Evolutionary conservation across 2,888 invertebrate genomes (phyloP).

Genomic region (Oscheius sp.): DNA sequence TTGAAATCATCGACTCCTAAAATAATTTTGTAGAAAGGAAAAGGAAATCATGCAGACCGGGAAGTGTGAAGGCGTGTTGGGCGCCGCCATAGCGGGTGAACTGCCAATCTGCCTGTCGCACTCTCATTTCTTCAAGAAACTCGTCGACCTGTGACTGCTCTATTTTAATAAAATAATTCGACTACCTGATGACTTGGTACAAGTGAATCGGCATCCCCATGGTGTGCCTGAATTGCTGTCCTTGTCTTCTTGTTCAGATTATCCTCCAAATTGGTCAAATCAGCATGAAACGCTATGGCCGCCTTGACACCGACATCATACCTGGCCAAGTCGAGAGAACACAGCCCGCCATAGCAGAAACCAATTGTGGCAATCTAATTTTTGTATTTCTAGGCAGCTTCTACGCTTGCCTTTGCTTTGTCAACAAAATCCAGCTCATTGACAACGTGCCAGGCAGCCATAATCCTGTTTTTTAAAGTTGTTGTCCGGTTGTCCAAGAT

Average conservation of each 20-base stretch:
- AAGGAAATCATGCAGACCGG: constrained; percentile 1
- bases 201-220: constrained; percentile 63
- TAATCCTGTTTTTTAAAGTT: constrained; percentile 53
- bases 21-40: not conserved
- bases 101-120: constrained; percentile 57
- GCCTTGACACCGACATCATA: constrained; percentile 57
- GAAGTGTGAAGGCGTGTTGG: constrained; percentile 61
- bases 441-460: constrained; percentile 54
- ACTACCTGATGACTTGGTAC: constrained; percentile 44
- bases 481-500: constrained; percentile 41
- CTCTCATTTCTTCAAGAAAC: constrained; percentile 58
- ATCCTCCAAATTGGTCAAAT: constrained; percentile 52
- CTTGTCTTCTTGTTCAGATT: constrained; percentile 32
- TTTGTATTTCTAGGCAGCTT: not conserved
- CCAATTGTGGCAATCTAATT: constrained; percentile 62
- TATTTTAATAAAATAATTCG: not conserved
- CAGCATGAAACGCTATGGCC: constrained; percentile 66
- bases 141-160: constrained; percentile 38
- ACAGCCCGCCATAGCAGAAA: constrained; percentile 68
- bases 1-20: constrained; percentile 46
- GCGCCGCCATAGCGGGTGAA: constrained; percentile 62
- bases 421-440: constrained; percentile 50
- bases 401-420: constrained; percentile 28
- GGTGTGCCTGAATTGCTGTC: constrained; percentile 52
- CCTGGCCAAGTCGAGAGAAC: constrained; percentile 64